Evolutionary conservation across 1,140 invertebrate species (phyloP).

Genomic region (Platyura marginata): DNA sequence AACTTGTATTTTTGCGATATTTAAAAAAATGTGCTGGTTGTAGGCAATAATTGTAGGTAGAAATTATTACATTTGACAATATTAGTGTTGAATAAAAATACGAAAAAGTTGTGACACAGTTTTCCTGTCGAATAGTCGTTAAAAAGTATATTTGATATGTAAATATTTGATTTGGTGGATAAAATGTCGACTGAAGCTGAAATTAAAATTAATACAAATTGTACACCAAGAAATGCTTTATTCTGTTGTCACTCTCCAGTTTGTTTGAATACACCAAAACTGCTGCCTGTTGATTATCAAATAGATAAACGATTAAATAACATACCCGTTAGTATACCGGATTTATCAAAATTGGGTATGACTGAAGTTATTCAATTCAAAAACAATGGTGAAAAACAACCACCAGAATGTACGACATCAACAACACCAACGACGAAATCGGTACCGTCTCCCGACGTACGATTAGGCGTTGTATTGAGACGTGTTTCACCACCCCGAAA

Average conservation of each 20-base stretch:
- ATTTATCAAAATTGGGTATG: background rate
- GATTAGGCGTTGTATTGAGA: conserved; percentile 16
- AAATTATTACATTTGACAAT: background rate
- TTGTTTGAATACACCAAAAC: conserved; percentile 3
- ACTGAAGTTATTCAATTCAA: background rate
- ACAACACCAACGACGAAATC: conserved; percentile 3
- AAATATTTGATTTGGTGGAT: too few relatives aligned
- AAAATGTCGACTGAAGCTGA: background rate
- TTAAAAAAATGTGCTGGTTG: background rate
- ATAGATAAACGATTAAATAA: background rate
- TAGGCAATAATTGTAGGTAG: background rate
- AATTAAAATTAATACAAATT: background rate
- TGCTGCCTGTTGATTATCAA: conserved; percentile 1
- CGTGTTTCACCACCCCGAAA: conserved; percentile 15
- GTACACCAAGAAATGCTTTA: conserved; percentile 4
- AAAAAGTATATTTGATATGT: too few relatives aligned
- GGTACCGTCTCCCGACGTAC: conserved; percentile 15
- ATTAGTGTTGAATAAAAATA: background rate
- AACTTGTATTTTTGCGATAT: too few relatives aligned
- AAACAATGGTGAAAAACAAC: background rate
- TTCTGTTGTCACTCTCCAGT: conserved; percentile 3
- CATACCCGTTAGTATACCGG: background rate
- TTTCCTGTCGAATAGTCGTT: too few relatives aligned
- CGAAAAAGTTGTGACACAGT: too few relatives aligned
- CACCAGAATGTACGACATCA: background rate